A percentile compares a stretch with the other conserved stretches of the same genome.
Conservation (phyloP, 2,888 invertebrate genomes). For the Celastrina argiolus region DNA sequence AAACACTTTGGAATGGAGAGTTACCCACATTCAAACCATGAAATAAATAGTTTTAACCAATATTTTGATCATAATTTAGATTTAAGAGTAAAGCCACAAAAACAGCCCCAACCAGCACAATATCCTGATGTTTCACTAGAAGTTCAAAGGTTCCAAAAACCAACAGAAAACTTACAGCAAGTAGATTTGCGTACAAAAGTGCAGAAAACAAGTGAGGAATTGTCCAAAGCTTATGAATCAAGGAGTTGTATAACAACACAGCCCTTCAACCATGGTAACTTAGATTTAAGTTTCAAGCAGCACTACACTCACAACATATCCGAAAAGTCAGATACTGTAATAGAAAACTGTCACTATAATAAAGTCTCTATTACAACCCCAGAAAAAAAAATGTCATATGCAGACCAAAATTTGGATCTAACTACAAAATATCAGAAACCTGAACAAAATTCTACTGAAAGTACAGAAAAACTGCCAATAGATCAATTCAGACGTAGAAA, state of each 20-base stretch:
- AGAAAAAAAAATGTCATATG: neutral
- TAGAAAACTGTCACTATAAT: neutral
- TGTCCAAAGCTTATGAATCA: neutral
- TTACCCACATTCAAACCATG: slow-evolving; percentile 36
- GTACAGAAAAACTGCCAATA: slow-evolving; percentile 9
- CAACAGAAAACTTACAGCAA: slow-evolving; percentile 21
- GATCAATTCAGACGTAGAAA: slow-evolving; percentile 45
- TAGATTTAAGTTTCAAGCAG: slow-evolving; percentile 6
- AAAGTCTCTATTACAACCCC: neutral
- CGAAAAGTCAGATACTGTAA: neutral
- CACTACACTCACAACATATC: neutral
- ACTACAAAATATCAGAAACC: slow-evolving; percentile 14
- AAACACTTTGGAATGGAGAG: slow-evolving; percentile 41
- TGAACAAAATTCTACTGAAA: neutral
- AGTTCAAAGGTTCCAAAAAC: slow-evolving; percentile 18
- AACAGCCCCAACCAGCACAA: slow-evolving; percentile 30
- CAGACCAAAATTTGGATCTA: slow-evolving; percentile 12
- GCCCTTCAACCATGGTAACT: neutral
- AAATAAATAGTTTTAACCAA: slow-evolving; percentile 31
- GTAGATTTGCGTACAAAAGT: slow-evolving; percentile 25
- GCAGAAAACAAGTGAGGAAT: neutral
- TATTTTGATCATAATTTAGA: slow-evolving; percentile 40
- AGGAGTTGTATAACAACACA: neutral
- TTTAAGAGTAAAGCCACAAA: slow-evolving; percentile 37
- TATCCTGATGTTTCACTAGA: slow-evolving; percentile 20